phyloP scores from a whole-genome alignment of 2,113 vertebrate genomes.

The Embiotoca jacksoni region DNA sequence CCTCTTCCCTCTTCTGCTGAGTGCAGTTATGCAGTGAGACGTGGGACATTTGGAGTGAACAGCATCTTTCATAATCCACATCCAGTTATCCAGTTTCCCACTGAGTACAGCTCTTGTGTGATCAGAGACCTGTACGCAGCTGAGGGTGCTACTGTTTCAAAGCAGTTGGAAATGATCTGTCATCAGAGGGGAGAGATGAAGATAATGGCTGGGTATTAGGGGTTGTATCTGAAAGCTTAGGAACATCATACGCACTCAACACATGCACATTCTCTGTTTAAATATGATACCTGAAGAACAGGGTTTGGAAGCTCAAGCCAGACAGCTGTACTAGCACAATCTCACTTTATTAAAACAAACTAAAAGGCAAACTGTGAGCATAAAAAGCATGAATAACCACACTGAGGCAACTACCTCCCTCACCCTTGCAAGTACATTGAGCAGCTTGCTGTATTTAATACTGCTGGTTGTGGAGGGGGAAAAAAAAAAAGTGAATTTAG shows the following conservation, averaged over 20 bases:
- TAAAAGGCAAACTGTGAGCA: not conserved
- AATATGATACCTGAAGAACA: slow-evolving; percentile 18
- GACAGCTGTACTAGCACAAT: slow-evolving; percentile 1
- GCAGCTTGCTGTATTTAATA: slow-evolving; percentile 4
- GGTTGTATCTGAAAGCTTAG: slow-evolving; percentile 67
- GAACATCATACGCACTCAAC: slow-evolving; percentile 42
- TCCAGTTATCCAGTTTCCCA: slow-evolving; percentile 55
- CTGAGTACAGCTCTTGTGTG: slow-evolving; percentile 75
- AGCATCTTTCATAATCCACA: slow-evolving; percentile 62
- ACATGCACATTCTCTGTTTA: slow-evolving; percentile 30
- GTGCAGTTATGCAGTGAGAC: slow-evolving; percentile 69
- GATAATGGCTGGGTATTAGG: slow-evolving; percentile 69
- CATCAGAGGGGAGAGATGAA: slow-evolving; percentile 57
- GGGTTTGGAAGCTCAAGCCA: not conserved
- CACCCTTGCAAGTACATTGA: not conserved
- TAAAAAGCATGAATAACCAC: slow-evolving; percentile 28
- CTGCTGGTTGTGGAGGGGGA: slow-evolving; percentile 30
- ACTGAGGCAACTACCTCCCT: slow-evolving; percentile 1
- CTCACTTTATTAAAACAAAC: slow-evolving; percentile 8
- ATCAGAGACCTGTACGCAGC: slow-evolving; percentile 70
- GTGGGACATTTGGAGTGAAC: slow-evolving; percentile 63
- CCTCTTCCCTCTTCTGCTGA: slow-evolving; percentile 38
- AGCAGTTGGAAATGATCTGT: slow-evolving; percentile 77
- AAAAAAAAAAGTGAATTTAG: slow-evolving; percentile 46
- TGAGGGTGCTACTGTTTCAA: slow-evolving; percentile 78